Evolutionary conservation across 1,140 invertebrate species (phyloP), one percentile per base, ranked within the genome.

Genomic region (Drosophila burlai): DNA sequence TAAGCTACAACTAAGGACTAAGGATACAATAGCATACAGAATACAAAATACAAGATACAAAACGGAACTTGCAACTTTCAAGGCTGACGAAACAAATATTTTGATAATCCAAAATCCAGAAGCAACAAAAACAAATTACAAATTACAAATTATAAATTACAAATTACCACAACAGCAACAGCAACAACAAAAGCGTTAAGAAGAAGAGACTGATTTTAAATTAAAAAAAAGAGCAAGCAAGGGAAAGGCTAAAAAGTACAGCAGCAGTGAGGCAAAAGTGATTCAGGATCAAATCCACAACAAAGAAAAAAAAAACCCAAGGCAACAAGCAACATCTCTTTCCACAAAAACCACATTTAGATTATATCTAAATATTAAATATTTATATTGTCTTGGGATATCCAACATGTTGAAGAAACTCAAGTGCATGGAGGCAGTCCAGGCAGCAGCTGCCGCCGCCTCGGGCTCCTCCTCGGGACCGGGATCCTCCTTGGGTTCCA

Each of bases 191-290:
- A 90, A 85, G 87, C 71, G 86, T 84, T 62, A 83, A 91, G 83
- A 91, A 91, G 83, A 91, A 91, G 83, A 91, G 89, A 91, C 89
- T 91, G 89, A 91, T 91, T 91, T 91, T 85, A 60, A 66, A 75
- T n/a, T 43, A 74, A 24, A 64, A 43, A 79, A 65, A 40, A 45
- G 49, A 61, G 57, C 26, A 57, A 26, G 40, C 15, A 67, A 18
- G 0, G n/a, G 15, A 29, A 57, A 43, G 65, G 49, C 60, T 43
- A n/a, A n/a, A n/a, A n/a, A n/a, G n/a, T n/a, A 71, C 57, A 75
- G 62, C 65, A 45, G 52, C 67, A 76, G 59, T 61, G 72, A 83
- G 45, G 71, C 55, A 62, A 58, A 80, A 80, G 85, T 90, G 85
- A 90, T 90, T 82, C 36, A 76, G 85, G 85, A 90, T 90, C 65